These are phyloP conservation scores for Chrysoperla carnea DNA, from an alignment of 1,140 invertebrate genomes.

Conservation along the genomic window DNA sequence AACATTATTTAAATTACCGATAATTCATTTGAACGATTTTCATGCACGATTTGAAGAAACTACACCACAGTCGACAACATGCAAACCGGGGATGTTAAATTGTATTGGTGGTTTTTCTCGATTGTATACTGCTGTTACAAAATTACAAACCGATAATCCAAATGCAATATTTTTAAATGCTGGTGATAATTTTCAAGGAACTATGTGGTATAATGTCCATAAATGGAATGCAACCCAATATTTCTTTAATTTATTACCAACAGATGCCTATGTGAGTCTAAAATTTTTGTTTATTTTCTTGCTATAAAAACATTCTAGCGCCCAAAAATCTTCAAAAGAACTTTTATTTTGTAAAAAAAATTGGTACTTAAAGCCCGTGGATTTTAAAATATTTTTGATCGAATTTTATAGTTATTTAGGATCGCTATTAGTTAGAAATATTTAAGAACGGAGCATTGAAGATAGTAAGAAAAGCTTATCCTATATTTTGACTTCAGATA, in stretches of 20 bases:
- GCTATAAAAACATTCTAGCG: no score
- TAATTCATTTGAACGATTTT: conserved; percentile 68
- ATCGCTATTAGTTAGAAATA: no score
- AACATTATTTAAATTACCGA: conserved; percentile 42
- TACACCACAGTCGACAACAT: conserved; percentile 36
- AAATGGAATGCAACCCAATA: conserved; percentile 53
- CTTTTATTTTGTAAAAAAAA: background rate
- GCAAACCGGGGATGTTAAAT: conserved; percentile 22
- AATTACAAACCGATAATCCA: conserved; percentile 29
- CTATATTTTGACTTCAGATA: no score
- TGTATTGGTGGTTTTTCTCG: conserved; percentile 64
- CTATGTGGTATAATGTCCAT: conserved; percentile 64
- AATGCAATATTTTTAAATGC: conserved; percentile 60
- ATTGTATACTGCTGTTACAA: conserved; percentile 33
- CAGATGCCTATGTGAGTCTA: conserved; percentile 63
- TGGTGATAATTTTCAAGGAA: conserved; percentile 75
- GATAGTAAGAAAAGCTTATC: no score
- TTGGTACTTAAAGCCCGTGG: background rate
- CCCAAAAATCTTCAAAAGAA: no score
- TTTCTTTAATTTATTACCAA: conserved; percentile 58
- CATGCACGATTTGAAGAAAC: conserved; percentile 63
- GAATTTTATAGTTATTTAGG: no score
- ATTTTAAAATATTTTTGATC: no score
- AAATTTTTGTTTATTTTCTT: no score
- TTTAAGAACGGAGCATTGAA: no score